Evolutionary conservation across 2,113 vertebrate genomes (phyloP), one percentile per base, ranked within the genome.

Genomic region (Todiramphus saurophagus): DNA sequence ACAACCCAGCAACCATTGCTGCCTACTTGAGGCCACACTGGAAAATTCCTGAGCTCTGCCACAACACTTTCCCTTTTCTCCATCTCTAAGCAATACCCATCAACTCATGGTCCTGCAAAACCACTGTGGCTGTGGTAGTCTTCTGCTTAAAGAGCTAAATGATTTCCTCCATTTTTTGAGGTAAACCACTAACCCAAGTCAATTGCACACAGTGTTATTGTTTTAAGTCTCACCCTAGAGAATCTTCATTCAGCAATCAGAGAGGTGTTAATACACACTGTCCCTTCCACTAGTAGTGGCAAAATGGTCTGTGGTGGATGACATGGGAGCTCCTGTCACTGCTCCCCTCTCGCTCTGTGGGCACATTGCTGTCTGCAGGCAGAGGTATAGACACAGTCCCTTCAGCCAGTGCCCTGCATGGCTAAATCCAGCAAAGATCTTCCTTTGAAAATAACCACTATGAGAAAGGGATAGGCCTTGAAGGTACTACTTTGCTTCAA

Each of bases 111-210:
- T 91, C 35, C 67, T 93, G 90, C 44, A 93, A 95, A 95, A 76
- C 80, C 76, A 9, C 93, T 74, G 19, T 60, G 60, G 55, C 62
- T 92, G 76, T 84, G 64, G 51, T 39, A 93, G 50, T 72, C 79
- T 88, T 83, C 64, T 68, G 33, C 72, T 83, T 72, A 41, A 86
- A 63, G 46, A 86, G 30, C 60, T 72, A 81, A 94, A 74, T 73
- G 50, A 93, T 87, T 89, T 75, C 74, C 81, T 79, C 74, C 8
- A 7, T 51, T 93, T 88, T 86, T 89, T 89, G 95, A 95, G 95
- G 94, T 82, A 95, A 96, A 91, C 95, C 96, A 92, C 95, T 92
- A 92, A 95, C 62, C 66, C 68, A 41, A 84, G 66, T 44, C 2
- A 10, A 66, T 60, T 83, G 56, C 39, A 30, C 64, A 30, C 69